Percentiles rank a stretch among this genome's conserved stretches.
These are phyloP conservation scores for Agriotes lineatus DNA, from an alignment of 2,888 invertebrate species.

Conservation along the genomic window DNA sequence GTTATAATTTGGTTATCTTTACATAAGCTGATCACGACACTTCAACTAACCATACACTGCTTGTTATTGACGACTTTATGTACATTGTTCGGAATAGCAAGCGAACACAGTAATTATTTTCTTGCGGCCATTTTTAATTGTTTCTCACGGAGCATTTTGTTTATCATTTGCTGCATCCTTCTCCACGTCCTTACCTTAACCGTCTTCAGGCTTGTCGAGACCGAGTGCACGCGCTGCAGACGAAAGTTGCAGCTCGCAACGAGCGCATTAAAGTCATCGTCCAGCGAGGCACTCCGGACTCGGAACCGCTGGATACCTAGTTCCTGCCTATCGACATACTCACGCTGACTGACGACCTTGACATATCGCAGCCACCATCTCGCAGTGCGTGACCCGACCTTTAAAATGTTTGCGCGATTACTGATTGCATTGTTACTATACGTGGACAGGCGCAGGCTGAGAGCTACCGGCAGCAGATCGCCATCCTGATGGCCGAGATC, in stretches of 20 bases:
- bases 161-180: slow-evolving; percentile 67
- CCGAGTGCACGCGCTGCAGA: slow-evolving; percentile 86
- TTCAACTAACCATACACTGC: slow-evolving; percentile 33
- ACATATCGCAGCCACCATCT: slow-evolving; percentile 65
- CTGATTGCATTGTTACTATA: slow-evolving; percentile 56
- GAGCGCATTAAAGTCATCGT: slow-evolving; percentile 90
- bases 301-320: slow-evolving; percentile 80
- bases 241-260: slow-evolving; percentile 87
- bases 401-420: slow-evolving; percentile 47
- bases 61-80: slow-evolving; percentile 44
- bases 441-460: slow-evolving; percentile 71
- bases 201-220: slow-evolving; percentile 83
- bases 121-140: slow-evolving; percentile 50
- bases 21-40: slow-evolving; percentile 16
- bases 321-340: slow-evolving; percentile 47
- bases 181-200: slow-evolving; percentile 54
- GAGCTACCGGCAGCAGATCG: slow-evolving; percentile 78
- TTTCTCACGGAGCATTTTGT: slow-evolving; percentile 56
- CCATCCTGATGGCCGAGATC: slow-evolving; percentile 78
- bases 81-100: slow-evolving; percentile 45
- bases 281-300: slow-evolving; percentile 89
- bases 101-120: slow-evolving; percentile 59
- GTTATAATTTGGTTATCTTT: slow-evolving; percentile 26
- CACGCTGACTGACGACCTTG: slow-evolving; percentile 48
- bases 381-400: slow-evolving; percentile 54